These are phyloP conservation scores for Chrysaora quinquecirrha DNA, from an alignment of 30 jellyfish, hydroid and myxozoan species.

Conservation along the genomic window DNA sequence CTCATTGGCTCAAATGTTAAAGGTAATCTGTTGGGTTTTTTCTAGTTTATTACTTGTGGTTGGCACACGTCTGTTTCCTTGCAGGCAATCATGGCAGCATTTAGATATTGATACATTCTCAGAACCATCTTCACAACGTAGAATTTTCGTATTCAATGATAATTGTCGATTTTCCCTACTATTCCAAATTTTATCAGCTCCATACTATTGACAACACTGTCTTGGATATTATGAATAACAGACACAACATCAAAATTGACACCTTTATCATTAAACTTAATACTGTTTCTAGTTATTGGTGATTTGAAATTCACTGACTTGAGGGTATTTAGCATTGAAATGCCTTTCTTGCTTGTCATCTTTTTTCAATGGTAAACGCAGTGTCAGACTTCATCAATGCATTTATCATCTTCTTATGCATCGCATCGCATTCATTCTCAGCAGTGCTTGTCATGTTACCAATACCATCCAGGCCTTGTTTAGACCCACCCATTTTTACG, in stretches of 20 bases:
- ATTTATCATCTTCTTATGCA: constrained; percentile 9
- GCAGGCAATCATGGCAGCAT: constrained; percentile 75
- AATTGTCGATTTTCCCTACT: constrained; percentile 25
- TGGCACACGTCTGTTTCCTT: constrained; percentile 60
- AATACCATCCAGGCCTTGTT: constrained; percentile 20
- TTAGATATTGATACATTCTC: constrained; percentile 58
- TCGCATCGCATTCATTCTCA: constrained; percentile 36
- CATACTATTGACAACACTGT: neutral
- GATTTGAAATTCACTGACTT: constrained; percentile 32
- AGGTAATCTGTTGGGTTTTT: constrained; percentile 59
- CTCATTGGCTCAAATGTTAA: constrained; percentile 85
- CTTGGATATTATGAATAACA: constrained; percentile 60
- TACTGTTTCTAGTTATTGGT: constrained; percentile 55
- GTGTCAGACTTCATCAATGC: constrained; percentile 30
- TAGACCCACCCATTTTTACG: constrained; percentile 22
- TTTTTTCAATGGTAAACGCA: constrained; percentile 56
- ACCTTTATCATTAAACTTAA: constrained; percentile 35
- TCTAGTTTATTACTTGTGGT: neutral
- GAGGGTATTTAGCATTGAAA: constrained; percentile 23
- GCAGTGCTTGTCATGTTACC: constrained; percentile 10
- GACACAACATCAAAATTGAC: constrained; percentile 29
- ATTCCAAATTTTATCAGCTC: constrained; percentile 42
- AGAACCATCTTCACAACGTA: constrained; percentile 79
- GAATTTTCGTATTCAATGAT: constrained; percentile 27
- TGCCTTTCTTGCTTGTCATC: constrained; percentile 5